Evolutionary conservation across 2,888 invertebrate genomes (phyloP), one percentile per base, ranked within the genome.

Genomic region (Dryadula phaetusa): DNA sequence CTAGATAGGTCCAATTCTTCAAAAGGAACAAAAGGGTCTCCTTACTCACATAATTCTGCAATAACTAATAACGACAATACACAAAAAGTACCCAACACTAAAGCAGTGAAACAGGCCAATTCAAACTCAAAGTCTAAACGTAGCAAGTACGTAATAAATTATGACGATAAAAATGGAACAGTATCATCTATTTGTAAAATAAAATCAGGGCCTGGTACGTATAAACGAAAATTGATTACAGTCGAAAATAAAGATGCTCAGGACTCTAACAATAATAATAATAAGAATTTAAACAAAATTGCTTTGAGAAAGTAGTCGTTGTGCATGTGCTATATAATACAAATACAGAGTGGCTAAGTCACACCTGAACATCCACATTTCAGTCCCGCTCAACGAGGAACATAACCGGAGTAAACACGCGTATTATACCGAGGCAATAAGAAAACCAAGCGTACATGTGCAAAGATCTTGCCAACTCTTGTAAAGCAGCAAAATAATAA

Each of bases 101-200:
- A 75, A 72, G 62, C 74, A 72, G 72, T 76, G 65, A 75, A 69
- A 44, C 64, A 28, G 28, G 10, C 28, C 28, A 28, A 10, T 52
- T 16, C 16, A 16, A 52, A 16, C 28, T 16, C 79, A 37, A 79
- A 79, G 61, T 76, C 83, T 14, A 84, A 79, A 73, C 79, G 84
- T 75, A 87, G 83, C 75, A 87, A 89, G 81, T 91, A 90, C 72
- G 87, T 92, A 14, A 90, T 92, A 66, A 92, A 92, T 74, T 92
- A 92, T 67, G 88, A 92, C 69, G 92, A 92, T 70, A 91, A 92
- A 81, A 88, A 92, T 70, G 92, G 92, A 73, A 91, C 91, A 10
- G 88, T 92, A 4, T 88, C 92, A 10, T 92, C 92, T 14, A 79
- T 92, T 70, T 84, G 87, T 73, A 91, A 92, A 86, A 79, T 90